phyloP scores from a whole-genome alignment of 2,797 vertebrate species.

The Dipus sagitta region DNA sequence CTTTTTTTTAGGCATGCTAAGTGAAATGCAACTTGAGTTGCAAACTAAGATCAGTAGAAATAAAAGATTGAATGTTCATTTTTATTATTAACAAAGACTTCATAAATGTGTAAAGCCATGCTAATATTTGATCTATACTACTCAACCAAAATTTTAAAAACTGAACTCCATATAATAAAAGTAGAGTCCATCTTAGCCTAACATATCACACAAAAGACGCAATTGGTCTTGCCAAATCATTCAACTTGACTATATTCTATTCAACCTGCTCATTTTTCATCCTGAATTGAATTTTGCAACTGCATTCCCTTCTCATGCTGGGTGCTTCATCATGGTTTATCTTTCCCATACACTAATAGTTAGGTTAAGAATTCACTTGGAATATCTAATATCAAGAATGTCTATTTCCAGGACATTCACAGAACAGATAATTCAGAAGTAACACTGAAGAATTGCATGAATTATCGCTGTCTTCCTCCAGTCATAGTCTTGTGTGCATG shows the following conservation, averaged over 20 bases:
- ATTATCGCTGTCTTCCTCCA: neutral
- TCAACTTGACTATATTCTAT: neutral
- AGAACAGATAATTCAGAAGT: neutral
- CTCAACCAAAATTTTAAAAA: constrained; percentile 36
- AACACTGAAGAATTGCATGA: neutral
- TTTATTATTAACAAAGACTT: neutral
- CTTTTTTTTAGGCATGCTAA: neutral
- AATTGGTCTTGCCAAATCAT: neutral
- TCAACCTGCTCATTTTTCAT: neutral
- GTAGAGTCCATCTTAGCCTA: neutral
- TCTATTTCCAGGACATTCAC: constrained; percentile 16
- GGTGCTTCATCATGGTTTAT: neutral
- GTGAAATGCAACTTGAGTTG: too few relatives aligned
- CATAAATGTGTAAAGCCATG: constrained; percentile 29
- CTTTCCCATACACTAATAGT: neutral
- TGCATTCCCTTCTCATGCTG: neutral
- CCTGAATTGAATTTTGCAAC: neutral
- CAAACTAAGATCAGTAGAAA: neutral
- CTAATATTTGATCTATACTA: neutral
- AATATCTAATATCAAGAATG: neutral
- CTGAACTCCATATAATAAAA: constrained; percentile 50
- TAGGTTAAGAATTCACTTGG: neutral
- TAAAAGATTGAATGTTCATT: constrained; percentile 16
- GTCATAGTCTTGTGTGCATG: too few relatives aligned
- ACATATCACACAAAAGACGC: neutral